Evolutionary conservation across 2,888 invertebrate genomes (phyloP), one percentile per base, ranked within the genome.

Genomic region (Pollenia labialis): DNA sequence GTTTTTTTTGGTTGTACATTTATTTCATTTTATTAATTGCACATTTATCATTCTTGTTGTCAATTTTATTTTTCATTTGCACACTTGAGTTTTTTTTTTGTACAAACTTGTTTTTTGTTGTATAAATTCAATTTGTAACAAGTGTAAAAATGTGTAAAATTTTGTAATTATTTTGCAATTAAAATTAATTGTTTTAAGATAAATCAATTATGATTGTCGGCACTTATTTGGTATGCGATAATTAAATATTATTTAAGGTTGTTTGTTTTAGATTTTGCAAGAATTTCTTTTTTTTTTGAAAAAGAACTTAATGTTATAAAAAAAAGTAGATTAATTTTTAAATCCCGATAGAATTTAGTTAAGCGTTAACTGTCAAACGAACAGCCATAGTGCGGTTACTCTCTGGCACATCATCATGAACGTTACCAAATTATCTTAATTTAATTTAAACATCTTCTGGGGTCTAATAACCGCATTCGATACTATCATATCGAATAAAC

Each of bases 131-230:
- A 56, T 81, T 64, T 74, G 32, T 58, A 52, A 75, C 81, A 60
- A 75, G 74, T 81, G 74, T 42, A 50, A 69, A 40, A 52, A 69
- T 69, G 69, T 69, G 69, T 69, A 60, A 56, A 66, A 68, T 58
- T 60, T 58, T 75, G 42, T 75, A 81, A 81, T 81, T 81, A 81
- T 58, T 68, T 81, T 75, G 58, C 58, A 81, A 75, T 81, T 81
- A 50, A 42, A 68, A 44, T 58, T 68, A 81, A 74, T 81, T 66
- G 66, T 42, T 52, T 66, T 58, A 32, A 58, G 50, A 75, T 75
- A 66, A 75, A 75, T 81, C 50, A 75, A 81, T 75, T 81, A 75
- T 50, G 56, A 50, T 14, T 75, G 52, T 79, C 64, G 18, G 44
- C 50, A 42, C 9, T 60, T 77, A 32, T 75, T 68, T 48, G 16